Conservation (phyloP, 2,797 vertebrate genomes). For the Sciurus vulgaris region DNA sequence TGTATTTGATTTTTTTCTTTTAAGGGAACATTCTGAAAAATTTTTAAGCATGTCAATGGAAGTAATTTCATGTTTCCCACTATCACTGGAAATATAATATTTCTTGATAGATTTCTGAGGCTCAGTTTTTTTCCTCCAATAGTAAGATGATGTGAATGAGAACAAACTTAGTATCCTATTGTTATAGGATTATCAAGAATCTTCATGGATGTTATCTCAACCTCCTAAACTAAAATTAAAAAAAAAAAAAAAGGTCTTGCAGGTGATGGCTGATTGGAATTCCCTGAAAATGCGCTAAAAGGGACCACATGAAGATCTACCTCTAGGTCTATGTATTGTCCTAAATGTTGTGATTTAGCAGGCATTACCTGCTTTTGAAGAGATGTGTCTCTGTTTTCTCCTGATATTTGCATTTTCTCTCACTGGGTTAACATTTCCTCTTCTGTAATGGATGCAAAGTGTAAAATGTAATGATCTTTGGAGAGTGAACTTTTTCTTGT, state of each 20-base stretch:
- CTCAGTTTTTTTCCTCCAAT: rapidly evolving
- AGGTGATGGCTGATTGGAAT: not conserved
- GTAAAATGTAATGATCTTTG: not conserved
- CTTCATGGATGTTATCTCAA: not conserved
- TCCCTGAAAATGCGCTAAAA: not conserved
- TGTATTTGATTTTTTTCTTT: not conserved
- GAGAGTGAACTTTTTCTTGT: conserved; percentile 9
- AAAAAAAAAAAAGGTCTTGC: not conserved
- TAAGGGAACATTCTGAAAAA: not conserved
- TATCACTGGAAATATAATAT: not conserved
- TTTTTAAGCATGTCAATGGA: not conserved
- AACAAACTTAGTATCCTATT: not conserved
- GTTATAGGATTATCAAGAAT: not conserved
- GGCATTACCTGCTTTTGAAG: not conserved
- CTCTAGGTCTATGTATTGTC: not conserved
- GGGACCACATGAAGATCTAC: not conserved
- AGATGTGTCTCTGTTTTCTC: not conserved
- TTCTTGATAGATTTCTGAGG: not conserved
- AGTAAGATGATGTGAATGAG: not conserved
- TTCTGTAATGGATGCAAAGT: not conserved
- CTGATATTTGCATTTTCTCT: not conserved
- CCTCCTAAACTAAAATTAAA: not conserved
- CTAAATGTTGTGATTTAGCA: not conserved
- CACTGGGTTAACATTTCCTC: not conserved
- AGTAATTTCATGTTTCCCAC: not conserved